Percentiles rank a stretch among this genome's conserved stretches.
Evolutionary conservation across 2,888 invertebrate genomes (phyloP).

Genomic region (Listrodromus nycthemerus): DNA sequence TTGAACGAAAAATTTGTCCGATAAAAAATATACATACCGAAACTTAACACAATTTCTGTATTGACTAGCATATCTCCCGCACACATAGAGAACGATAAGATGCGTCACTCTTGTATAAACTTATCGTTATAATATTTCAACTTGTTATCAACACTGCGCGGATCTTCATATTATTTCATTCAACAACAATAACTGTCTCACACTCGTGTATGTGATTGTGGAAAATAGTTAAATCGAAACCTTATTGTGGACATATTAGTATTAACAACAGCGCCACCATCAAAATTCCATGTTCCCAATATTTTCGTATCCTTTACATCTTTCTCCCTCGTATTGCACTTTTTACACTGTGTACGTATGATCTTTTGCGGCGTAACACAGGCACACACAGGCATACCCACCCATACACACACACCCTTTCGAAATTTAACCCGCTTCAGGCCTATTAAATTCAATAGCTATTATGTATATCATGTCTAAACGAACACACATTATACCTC

Average conservation of each 20-base stretch:
- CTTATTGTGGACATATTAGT: constrained; percentile 47
- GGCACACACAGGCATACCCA: constrained; percentile 18
- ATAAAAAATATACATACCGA: not conserved
- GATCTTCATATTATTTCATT: constrained; percentile 16
- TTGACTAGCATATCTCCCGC: constrained; percentile 6
- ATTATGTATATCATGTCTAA: constrained; percentile 81
- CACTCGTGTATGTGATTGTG: constrained; percentile 14
- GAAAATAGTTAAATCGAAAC: constrained; percentile 15
- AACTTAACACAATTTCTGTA: not conserved
- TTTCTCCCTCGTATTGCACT: constrained; percentile 10
- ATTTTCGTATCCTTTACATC: constrained; percentile 21
- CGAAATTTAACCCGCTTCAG: constrained; percentile 48
- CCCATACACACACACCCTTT: constrained; percentile 16
- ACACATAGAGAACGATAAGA: not conserved
- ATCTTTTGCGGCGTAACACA: constrained; percentile 47
- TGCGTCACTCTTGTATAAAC: constrained; percentile 27
- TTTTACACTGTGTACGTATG: constrained; percentile 50
- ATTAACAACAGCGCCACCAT: constrained; percentile 46
- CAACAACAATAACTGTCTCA: constrained; percentile 35
- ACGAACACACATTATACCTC: constrained; percentile 84
- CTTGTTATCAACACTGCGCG: constrained; percentile 18
- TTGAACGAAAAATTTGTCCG: not conserved
- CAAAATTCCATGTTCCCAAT: constrained; percentile 59
- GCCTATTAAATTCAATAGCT: constrained; percentile 77
- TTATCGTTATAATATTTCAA: constrained; percentile 18